phyloP scores from a whole-genome alignment of 2,797 vertebrate genomes.

The Phrynocephalus guinanensis region DNA sequence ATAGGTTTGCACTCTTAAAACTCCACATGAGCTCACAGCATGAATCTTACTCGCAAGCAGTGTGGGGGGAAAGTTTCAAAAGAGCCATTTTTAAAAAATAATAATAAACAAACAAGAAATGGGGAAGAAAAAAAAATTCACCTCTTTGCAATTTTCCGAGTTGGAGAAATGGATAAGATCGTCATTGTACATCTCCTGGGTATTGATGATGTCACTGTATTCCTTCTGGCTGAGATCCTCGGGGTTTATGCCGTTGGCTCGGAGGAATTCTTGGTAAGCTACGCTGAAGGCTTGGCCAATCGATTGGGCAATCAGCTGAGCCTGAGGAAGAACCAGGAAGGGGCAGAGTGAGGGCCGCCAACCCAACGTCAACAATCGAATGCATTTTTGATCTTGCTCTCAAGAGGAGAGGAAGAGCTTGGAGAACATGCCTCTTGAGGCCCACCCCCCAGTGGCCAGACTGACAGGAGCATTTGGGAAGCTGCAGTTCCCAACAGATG shows the following conservation, averaged over 20 bases:
- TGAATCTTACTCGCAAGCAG: not conserved
- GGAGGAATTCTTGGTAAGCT: conserved; percentile 97
- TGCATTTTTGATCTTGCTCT: not conserved
- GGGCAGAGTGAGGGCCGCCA: conserved; percentile 14
- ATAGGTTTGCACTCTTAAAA: conserved; percentile 37
- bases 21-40: not conserved
- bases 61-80: not conserved
- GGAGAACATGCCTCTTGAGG: no score
- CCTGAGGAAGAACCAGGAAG: conserved; percentile 77
- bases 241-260: conserved; percentile 98
- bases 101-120: not conserved
- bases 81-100: not conserved
- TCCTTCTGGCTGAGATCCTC: conserved; percentile 99
- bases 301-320: conserved; percentile 98
- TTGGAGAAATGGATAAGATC: conserved; percentile 99
- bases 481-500: no score
- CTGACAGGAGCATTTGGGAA: no score
- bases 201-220: conserved; percentile 99
- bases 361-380: not conserved
- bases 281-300: conserved; percentile 99
- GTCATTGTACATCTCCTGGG: conserved; percentile 99
- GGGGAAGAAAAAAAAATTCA: conserved; percentile 57
- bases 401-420: no score
- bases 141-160: conserved; percentile 99
- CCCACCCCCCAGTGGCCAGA: no score